Conservation (phyloP, 2,113 vertebrate genomes). For the Pongo abelii region DNA sequence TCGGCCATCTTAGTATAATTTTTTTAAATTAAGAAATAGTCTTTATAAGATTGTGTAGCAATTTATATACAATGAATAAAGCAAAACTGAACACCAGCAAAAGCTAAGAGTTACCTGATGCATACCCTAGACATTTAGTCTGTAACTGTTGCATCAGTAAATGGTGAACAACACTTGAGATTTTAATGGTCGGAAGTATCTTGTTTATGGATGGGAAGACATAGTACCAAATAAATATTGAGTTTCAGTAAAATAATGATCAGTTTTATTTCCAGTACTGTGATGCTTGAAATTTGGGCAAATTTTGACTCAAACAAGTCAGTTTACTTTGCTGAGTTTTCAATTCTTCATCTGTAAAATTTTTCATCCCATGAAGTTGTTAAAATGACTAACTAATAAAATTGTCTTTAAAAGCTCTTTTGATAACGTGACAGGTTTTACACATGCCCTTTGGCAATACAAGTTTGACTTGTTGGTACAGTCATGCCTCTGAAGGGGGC, state of each 20-base stretch:
- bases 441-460: not conserved
- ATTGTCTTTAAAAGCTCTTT: not conserved
- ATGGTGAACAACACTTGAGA: not conserved
- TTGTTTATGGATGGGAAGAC: not conserved
- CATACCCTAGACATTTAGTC: not conserved
- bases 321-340: not conserved
- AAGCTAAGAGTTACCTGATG: not conserved
- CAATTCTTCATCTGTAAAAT: constrained; percentile 5
- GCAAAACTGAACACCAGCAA: not conserved
- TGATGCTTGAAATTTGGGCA: not conserved
- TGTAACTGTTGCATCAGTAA: not conserved
- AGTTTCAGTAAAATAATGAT: not conserved
- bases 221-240: not conserved
- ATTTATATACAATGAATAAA: not conserved
- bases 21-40: not conserved
- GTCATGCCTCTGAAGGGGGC: not conserved
- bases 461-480: not conserved
- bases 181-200: not conserved
- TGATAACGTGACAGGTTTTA: not conserved
- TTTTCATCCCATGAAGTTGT: not conserved
- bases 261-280: not conserved
- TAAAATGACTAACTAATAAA: not conserved
- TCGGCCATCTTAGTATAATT: not conserved
- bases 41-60: not conserved
- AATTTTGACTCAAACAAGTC: not conserved